Base-by-base conservation (phyloP, 2,797 vertebrate genomes). In the Hylomyscus alleni region DNA sequence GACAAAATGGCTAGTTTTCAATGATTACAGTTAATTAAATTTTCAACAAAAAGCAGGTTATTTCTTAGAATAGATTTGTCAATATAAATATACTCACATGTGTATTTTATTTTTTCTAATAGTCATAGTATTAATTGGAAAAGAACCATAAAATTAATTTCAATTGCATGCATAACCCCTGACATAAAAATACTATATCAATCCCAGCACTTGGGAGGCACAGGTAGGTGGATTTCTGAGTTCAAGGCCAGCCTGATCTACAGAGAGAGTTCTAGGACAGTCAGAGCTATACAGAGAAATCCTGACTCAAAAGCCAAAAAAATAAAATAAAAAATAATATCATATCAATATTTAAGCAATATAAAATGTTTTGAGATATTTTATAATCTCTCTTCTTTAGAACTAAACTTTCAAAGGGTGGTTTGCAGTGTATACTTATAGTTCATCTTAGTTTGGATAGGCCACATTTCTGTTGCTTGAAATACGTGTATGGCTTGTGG, bases 21-120 rank as follows among this genome's bases (percentile, higher is more conserved):
- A 4, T 37, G 40, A 91, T 89, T 24, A 80, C 1, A 81, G 34
- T 20, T 34, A 34, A 89, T 37, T 29, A 37, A 6, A 37, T 29
- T 24, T 86, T 95, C 73, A 82, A 62, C 85, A 95, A 86, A 95
- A 93, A 77, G 58, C 78, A 17, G 91, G 60, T 44, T 72, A 20
- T 82, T 75, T 20, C 93, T 86, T 58, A 95, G 26, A 88, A 78
- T 2, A 80, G 6, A 77, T 15, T 77, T 17, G 65, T 17, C 78
- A 82, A 92, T 9, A 93, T 6, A 92, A 88, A 95, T 58, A 62
- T 31, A 90, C 29, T 29, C 24, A 82, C 1, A 17, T 3, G 81
- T 3, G 11, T n/a, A 90, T 54, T 90, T 88, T 60, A 67, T 56
- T 67, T 90, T 96, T 95, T 52, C 75, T 94, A 73, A 47, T n/a